Conservation (phyloP, 2,113 vertebrate genomes). For the Cepphus grylle region DNA sequence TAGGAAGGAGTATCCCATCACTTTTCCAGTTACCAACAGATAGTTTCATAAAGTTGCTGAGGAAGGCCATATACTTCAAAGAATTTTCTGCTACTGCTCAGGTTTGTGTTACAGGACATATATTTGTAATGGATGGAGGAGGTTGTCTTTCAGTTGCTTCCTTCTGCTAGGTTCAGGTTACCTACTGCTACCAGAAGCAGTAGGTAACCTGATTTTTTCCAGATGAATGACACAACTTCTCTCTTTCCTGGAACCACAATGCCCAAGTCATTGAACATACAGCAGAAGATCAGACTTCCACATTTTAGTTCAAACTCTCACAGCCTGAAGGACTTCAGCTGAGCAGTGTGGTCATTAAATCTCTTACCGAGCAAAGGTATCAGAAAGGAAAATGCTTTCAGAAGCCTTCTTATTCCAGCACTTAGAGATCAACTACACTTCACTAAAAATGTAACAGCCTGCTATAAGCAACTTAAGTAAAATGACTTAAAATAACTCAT, state of each 20-base stretch:
- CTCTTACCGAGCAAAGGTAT: neutral
- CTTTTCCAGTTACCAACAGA: neutral
- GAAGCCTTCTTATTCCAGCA: neutral
- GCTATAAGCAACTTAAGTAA: neutral
- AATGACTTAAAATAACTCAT: neutral
- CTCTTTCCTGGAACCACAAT: neutral
- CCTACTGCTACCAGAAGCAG: neutral
- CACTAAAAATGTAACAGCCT: neutral
- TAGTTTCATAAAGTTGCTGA: neutral
- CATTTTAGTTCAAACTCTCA: neutral
- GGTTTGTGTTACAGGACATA: neutral
- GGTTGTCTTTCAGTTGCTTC: neutral
- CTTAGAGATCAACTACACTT: neutral
- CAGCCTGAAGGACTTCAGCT: neutral
- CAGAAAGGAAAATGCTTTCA: neutral
- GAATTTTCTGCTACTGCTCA: neutral
- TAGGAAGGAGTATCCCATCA: neutral
- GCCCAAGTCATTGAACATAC: neutral
- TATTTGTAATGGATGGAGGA: neutral
- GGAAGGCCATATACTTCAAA: neutral
- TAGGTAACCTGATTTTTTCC: neutral
- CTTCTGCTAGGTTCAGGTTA: too few relatives aligned
- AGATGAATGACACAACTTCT: neutral
- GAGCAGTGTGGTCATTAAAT: neutral
- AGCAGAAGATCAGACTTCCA: neutral